Evolutionary conservation across 2,113 vertebrate genomes (phyloP).

Genomic region (Heptranchias perlo): DNA sequence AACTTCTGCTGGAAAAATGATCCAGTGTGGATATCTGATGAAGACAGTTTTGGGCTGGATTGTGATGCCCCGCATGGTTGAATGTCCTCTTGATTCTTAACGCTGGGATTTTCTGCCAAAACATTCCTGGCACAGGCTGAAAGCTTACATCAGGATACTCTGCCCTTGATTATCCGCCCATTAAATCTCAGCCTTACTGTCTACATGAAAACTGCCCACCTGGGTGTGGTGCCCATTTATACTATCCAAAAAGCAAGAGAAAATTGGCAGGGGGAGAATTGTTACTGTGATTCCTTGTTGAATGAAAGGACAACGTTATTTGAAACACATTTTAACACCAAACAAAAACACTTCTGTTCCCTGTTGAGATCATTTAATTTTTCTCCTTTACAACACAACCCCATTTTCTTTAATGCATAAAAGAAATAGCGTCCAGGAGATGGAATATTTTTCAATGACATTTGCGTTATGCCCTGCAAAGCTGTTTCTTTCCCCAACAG

Average conservation of each 20-base stretch:
- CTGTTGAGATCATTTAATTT: neutral
- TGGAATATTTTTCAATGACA: neutral
- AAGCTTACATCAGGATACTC: neutral
- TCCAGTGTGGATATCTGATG: neutral
- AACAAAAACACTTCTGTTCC: constrained; percentile 4
- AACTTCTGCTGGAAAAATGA: neutral
- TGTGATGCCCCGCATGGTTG: neutral
- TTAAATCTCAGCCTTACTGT: neutral
- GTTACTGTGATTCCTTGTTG: neutral
- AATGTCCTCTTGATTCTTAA: neutral
- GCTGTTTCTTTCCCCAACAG: neutral
- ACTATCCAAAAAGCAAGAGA: too few species aligned
- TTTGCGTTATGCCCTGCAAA: neutral
- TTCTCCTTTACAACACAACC: neutral
- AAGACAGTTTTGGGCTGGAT: neutral
- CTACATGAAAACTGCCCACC: neutral
- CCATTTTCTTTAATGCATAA: neutral
- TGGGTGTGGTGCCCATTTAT: too few species aligned
- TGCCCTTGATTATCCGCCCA: neutral
- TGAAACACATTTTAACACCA: neutral
- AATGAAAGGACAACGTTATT: neutral
- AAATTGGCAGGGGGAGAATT: neutral
- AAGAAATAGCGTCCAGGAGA: constrained; percentile 1
- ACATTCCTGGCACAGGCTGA: neutral
- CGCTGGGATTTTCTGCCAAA: neutral